A percentile compares a stretch with the other conserved stretches of the same genome.
Evolutionary conservation across 2,113 vertebrate species (phyloP).

Genomic region (Cygnus buccinator): DNA sequence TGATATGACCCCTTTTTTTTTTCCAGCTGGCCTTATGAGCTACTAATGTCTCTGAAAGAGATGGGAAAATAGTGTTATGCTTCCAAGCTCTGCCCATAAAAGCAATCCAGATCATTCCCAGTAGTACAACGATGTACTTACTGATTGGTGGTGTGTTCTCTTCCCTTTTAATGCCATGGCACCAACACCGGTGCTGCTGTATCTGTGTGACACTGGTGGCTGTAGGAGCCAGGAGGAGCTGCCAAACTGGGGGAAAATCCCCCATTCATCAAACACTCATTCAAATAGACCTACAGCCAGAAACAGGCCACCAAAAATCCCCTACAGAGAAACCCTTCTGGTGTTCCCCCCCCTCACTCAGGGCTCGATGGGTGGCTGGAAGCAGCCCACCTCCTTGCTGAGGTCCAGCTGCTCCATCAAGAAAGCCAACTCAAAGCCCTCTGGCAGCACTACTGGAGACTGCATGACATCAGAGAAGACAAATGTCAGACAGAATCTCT

Average conservation of each 20-base stretch:
- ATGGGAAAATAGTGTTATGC: neutral
- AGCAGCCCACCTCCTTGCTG: neutral
- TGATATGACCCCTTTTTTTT: neutral
- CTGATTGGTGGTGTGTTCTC: neutral
- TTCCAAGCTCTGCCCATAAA: neutral
- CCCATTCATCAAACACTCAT: neutral
- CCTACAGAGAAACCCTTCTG: neutral
- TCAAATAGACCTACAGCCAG: neutral
- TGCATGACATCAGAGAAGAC: neutral
- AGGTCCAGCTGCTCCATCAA: neutral
- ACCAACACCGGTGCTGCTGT: neutral
- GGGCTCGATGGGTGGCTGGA: neutral
- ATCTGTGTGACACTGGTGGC: too few relatives aligned
- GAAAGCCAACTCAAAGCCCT: neutral
- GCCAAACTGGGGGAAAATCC: neutral
- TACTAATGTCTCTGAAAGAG: accelerated
- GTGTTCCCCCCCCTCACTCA: accelerated
- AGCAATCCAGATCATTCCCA: neutral
- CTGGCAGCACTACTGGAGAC: neutral
- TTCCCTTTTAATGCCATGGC: neutral
- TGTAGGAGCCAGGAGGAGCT: neutral
- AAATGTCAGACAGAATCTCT: neutral
- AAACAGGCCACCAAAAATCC: neutral
- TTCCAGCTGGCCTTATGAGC: neutral
- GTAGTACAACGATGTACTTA: neutral